Conservation (phyloP, 2,888 invertebrate species). For the Chironomus riparius region DNA sequence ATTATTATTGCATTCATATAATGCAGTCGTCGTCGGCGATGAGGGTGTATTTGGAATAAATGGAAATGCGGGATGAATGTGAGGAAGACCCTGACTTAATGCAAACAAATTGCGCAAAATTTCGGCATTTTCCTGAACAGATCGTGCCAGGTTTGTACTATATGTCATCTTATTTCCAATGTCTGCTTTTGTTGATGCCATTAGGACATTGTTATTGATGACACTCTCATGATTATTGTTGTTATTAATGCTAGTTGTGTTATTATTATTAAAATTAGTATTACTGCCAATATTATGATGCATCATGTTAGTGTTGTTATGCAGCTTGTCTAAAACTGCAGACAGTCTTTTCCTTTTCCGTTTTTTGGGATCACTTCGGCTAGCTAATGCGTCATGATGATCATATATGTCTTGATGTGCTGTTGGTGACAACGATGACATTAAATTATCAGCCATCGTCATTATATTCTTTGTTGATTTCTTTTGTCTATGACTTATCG, state of each 20-base stretch:
- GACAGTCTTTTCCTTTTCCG: slow-evolving; percentile 69
- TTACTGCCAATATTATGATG: slow-evolving; percentile 36
- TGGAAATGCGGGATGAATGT: slow-evolving; percentile 30
- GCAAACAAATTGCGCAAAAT: slow-evolving; percentile 11
- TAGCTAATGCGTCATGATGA: not conserved
- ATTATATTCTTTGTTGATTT: not conserved
- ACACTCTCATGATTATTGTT: slow-evolving; percentile 28
- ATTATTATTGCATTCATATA: slow-evolving; percentile 27
- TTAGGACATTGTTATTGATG: slow-evolving; percentile 23
- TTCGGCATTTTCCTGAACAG: slow-evolving; percentile 20
- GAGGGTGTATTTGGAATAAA: slow-evolving; percentile 32
- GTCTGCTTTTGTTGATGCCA: not conserved
- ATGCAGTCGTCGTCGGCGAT: slow-evolving; percentile 32
- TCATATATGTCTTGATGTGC: slow-evolving; percentile 2
- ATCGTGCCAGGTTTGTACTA: slow-evolving; percentile 1
- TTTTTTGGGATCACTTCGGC: slow-evolving; percentile 21
- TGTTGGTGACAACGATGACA: not conserved
- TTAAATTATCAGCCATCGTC: slow-evolving; percentile 21
- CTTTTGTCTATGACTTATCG: not conserved
- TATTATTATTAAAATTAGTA: not conserved
- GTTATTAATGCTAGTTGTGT: no score
- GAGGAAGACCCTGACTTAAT: slow-evolving; percentile 30
- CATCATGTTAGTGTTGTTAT: slow-evolving; percentile 44
- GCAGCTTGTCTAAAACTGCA: slow-evolving; percentile 68
- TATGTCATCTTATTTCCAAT: not conserved